Evolutionary conservation across 2,113 vertebrate species (phyloP), one percentile per base, ranked within the genome.

Genomic region (Cyprinodon tularosa): DNA sequence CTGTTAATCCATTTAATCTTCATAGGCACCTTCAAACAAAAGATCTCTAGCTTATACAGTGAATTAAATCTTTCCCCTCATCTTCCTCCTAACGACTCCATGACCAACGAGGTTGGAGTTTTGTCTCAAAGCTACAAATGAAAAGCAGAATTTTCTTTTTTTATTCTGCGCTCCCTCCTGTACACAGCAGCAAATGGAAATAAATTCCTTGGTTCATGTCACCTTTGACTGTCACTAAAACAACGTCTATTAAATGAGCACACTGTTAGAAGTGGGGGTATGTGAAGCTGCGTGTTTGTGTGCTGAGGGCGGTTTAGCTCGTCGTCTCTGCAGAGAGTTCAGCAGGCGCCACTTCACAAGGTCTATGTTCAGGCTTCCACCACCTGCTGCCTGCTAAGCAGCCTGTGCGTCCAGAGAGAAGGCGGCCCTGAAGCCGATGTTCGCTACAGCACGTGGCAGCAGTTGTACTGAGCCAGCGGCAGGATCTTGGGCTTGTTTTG

Each of bases 381-480:
- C 62, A 29, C 50, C 42, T 11, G 42, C 44, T 0, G 61, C 15
- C 62, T 22, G 66, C 62, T 48, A 15, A 75, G 15, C 73, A 78
- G 83, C 42, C 36, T 4, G 45, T 9, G 0, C 14, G 67, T 76
- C 68, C 66, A 62, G 2, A 39, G 63, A 15, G 76, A 60, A 12
- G 10, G 39, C 12, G 3, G 62, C 47, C 20, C 22, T 5, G 22
- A 2, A 53, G 40, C 61, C 2, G 2, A 1, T 9, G 62, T 29
- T 38, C 4, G 65, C 86, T 90, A 97, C 14, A 97, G 94, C 79
- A 97, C 96, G 0, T 95, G 96, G 90, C 96, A 97, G 86, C 96
- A 97, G 94, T 96, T 97, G 89, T 96, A 96, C 93, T 97, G 96
- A 13, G 95, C 94, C 80, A 97, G 89, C 0, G 96, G 95, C 20